A percentile compares a stretch with the other conserved stretches of the same genome.
phyloP scores from a whole-genome alignment of 2,113 vertebrate genomes.

The Apus apus region DNA sequence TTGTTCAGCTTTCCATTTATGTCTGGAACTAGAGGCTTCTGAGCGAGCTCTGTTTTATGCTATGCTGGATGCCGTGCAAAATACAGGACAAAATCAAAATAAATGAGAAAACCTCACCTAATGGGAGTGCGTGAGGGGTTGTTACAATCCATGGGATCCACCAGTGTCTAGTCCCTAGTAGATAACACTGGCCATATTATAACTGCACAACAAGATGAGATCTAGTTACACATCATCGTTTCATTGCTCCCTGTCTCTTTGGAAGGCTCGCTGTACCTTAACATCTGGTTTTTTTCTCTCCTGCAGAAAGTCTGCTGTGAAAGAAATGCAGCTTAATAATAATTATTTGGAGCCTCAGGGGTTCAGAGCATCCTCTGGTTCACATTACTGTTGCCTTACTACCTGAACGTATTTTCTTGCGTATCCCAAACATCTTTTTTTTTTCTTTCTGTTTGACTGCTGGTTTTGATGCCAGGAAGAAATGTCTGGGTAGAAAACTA shows the following conservation, averaged over 20 bases:
- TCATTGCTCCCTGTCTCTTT: background rate
- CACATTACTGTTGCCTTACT: background rate
- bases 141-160: background rate
- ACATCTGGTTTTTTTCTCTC: background rate
- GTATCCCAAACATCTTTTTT: constrained; percentile 8
- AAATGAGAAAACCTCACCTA: background rate
- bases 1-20: background rate
- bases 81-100: background rate
- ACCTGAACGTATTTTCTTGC: constrained; percentile 4
- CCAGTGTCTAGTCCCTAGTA: background rate
- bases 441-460: constrained; percentile 12
- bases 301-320: constrained; percentile 38
- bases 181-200: background rate
- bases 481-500: background rate
- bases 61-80: background rate
- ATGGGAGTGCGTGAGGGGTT: background rate
- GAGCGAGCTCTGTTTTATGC: background rate
- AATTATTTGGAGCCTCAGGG: constrained; percentile 11
- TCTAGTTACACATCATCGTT: background rate
- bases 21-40: background rate
- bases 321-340: constrained; percentile 27
- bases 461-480: constrained; percentile 5
- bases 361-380: constrained; percentile 12
- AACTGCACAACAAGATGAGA: background rate
- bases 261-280: background rate